Evolutionary conservation across 2,797 vertebrate genomes (phyloP), one percentile per base, ranked within the genome.

Genomic region (Galaxias olidus): DNA sequence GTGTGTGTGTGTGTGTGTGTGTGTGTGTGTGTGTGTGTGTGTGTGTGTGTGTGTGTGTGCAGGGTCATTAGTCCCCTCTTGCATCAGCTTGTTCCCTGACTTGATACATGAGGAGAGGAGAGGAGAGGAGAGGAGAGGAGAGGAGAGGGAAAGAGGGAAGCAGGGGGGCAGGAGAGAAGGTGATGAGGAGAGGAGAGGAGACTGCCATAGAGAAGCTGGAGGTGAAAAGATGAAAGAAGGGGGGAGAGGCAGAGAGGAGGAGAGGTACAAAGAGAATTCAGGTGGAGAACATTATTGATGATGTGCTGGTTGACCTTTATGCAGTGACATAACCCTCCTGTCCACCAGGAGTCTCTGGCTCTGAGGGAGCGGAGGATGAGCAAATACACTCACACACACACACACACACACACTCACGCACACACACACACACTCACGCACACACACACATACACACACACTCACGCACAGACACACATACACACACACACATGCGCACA

Each of bases 51-150:
- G 82, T 97, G 96, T 61, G 89, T 98, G 45, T 91, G 96, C 59
- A 96, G 95, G 30, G 98, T 97, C 87, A 98, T 96, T 10, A 93
- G 89, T 71, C 92, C 98, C 50, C 92, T 94, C 77, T 93, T 94
- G 63, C 93, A 95, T 54, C 10, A 86, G 84, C 62, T 95, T 96
- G 74, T 84, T 94, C 69, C 68, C 88, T 46, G 85, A 90, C 48
- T n/a, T 8, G 48, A 14, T 12, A 49, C 12, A 49, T 12, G n/a
- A 12, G n/a, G 48, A n/a, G 48, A n/a, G 14, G 13, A n/a, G 14
- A 49, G 48, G n/a, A n/a, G n/a, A n/a, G n/a, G 48, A 49, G 14
- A n/a, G n/a, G 48, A 49, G 48, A 49, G 48, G 13, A n/a, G 13
- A 14, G 30, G 20, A 20, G 40, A 17, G 12, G 12, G 11, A 13